These are phyloP conservation scores for Phalloptychus januarius DNA, from an alignment of 2,797 vertebrate genomes.

Conservation along the genomic window DNA sequence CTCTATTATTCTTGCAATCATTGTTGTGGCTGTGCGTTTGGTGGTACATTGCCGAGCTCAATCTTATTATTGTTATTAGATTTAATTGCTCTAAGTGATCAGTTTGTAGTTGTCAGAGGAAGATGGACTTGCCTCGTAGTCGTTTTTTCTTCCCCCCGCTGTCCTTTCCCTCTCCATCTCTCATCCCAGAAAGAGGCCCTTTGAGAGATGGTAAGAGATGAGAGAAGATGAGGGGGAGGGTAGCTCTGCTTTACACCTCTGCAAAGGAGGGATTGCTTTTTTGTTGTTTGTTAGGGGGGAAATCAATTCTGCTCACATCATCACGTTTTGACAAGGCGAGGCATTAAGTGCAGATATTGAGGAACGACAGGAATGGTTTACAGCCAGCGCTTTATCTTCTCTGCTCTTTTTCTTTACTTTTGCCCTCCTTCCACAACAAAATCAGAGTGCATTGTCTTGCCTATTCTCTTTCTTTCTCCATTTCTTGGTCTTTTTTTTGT, in stretches of 20 bases:
- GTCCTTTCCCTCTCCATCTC: constrained; percentile 70
- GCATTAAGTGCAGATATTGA: constrained; percentile 78
- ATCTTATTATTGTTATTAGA: constrained; percentile 79
- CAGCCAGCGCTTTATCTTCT: constrained; percentile 72
- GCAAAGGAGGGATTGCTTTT: constrained; percentile 80
- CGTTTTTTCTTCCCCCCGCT: constrained; percentile 40
- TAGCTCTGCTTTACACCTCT: constrained; percentile 77
- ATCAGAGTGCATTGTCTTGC: constrained; percentile 68
- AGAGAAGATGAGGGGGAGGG: constrained; percentile 77
- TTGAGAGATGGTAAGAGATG: constrained; percentile 74
- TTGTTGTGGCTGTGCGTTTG: constrained; percentile 79
- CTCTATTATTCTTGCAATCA: constrained; percentile 82
- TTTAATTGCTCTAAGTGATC: constrained; percentile 82
- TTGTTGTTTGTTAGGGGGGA: constrained; percentile 77
- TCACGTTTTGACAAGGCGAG: constrained; percentile 78
- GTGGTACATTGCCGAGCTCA: constrained; percentile 68
- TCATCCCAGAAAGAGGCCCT: constrained; percentile 76
- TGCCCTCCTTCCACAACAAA: constrained; percentile 59
- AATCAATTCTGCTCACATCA: constrained; percentile 80
- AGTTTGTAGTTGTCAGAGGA: constrained; percentile 74
- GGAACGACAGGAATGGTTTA: constrained; percentile 77
- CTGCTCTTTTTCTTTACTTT: constrained; percentile 51
- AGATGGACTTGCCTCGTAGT: constrained; percentile 67
- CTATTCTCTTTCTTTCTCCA: constrained; percentile 39
- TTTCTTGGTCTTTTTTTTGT: constrained; percentile 32